Evolutionary conservation across 2,797 vertebrate genomes (phyloP).

Genomic region (Euthynnus affinis): DNA sequence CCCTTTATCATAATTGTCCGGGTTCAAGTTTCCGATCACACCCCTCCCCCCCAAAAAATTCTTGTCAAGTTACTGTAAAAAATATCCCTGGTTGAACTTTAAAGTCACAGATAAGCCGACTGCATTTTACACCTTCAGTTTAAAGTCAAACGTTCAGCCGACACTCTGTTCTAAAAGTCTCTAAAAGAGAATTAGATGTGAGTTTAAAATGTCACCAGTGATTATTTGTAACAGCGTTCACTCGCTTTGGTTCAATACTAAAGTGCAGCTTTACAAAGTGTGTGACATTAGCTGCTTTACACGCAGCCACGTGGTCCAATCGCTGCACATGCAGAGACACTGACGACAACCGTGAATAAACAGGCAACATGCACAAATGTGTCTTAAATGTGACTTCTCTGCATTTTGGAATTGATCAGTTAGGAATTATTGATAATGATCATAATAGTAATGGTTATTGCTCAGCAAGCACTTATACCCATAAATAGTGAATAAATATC

Average conservation of each 20-base stretch:
- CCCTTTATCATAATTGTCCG: background rate
- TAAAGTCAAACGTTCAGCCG: background rate
- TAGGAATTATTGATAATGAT: slow-evolving; percentile 13
- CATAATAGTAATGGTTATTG: slow-evolving; percentile 31
- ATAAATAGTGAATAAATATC: slow-evolving; percentile 42
- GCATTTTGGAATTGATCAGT: slow-evolving; percentile 1
- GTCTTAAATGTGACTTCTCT: background rate
- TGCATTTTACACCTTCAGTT: background rate
- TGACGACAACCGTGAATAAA: background rate
- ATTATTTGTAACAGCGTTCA: slow-evolving; percentile 23
- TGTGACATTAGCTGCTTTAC: background rate
- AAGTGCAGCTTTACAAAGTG: slow-evolving; percentile 61
- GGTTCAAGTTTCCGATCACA: slow-evolving; percentile 8
- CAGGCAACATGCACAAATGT: background rate
- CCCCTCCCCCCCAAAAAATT: background rate
- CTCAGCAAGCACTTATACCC: slow-evolving; percentile 17
- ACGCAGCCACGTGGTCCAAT: slow-evolving; percentile 16
- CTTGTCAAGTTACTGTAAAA: slow-evolving; percentile 1
- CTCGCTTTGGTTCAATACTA: slow-evolving; percentile 74
- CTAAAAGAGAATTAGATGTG: background rate
- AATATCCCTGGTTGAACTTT: slow-evolving; percentile 2
- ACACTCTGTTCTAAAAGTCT: background rate
- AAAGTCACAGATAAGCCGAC: slow-evolving; percentile 16
- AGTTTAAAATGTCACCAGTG: slow-evolving; percentile 13
- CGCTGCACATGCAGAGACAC: slow-evolving; percentile 24